Evolutionary conservation across 2,797 vertebrate genomes (phyloP), one percentile per base, ranked within the genome.

Genomic region (Meriones psammophilus): DNA sequence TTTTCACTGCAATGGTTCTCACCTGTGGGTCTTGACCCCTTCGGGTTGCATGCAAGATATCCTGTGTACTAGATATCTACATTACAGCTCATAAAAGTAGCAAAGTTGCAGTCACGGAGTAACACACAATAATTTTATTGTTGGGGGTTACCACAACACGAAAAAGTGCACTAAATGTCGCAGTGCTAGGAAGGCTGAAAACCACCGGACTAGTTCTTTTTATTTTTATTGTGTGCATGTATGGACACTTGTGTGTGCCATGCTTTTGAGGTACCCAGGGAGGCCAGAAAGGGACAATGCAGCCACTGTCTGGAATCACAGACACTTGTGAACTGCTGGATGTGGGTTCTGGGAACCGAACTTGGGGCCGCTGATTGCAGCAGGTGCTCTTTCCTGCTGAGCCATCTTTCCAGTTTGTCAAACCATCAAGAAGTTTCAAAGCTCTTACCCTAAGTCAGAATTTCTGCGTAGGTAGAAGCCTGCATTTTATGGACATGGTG

Each of bases 371-470:
- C 56, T 58, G 54, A 58, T 18, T 12, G 68, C 8, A 39, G 4
- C 66, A 28, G 36, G 42, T 28, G 50, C 85, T 88, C 68, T 73
- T 20, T 30, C 30, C 22, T 58, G 2, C 20, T 2, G 6, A 68
- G 20, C 30, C 30, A 86, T 69, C 46, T 54, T 33, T 86, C 83
- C 30, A 7, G 5, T 8, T 24, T 68, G 42, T 68, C 62, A 85
- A 30, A 68, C 73, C 60, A 5, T 88, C 42, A 68, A 6, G 39
- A 15, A 81, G 83, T 3, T 26, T 74, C 54, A 91, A 96, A 62
- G 8, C 30, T 93, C 58, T 96, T 86, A 76, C 1, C 26, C 36
- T 18, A 94, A 92, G 89, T 62, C 73, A 85, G 18, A 86, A 81
- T 88, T 89, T 62, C 81, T 30, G 46, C 58, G 13, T 5, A 94